Evolutionary conservation across 1,140 invertebrate species (phyloP).

Genomic region (Drepana arcuata): DNA sequence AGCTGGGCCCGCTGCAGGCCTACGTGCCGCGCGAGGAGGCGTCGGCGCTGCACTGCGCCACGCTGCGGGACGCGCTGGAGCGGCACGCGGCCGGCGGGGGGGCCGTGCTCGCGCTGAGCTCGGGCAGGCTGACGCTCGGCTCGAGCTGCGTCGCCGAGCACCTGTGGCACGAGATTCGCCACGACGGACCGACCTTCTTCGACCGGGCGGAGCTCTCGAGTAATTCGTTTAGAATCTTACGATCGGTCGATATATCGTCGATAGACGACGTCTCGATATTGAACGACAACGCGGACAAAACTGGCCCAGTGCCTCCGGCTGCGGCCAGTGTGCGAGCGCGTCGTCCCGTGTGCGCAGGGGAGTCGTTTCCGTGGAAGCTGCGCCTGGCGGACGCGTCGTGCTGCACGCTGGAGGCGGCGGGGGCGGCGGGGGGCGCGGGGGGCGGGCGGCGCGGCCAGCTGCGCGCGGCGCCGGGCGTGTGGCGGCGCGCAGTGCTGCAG

Average conservation of each 20-base stretch:
- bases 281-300: too few relatives aligned
- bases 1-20: constrained; percentile 28
- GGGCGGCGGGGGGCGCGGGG: constrained; percentile 1
- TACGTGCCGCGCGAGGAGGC: constrained; percentile 29
- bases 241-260: too few relatives aligned
- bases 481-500: constrained; percentile 29
- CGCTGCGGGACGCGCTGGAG: constrained; percentile 36
- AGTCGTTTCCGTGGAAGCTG: constrained; percentile 51
- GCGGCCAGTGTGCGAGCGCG: too few relatives aligned
- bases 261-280: too few relatives aligned
- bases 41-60: constrained; percentile 28
- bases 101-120: constrained; percentile 30
- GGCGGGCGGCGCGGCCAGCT: constrained; percentile 21
- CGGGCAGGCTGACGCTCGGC: constrained; percentile 28
- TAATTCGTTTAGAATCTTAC: too few relatives aligned
- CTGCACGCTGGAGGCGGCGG: constrained; percentile 31
- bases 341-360: constrained; percentile 10
- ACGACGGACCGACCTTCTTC: constrained; percentile 47
- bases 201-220: too few relatives aligned
- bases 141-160: constrained; percentile 27
- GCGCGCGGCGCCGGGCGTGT: constrained; percentile 7
- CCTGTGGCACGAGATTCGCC: constrained; percentile 30
- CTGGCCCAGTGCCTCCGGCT: too few relatives aligned
- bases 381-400: constrained; percentile 40
- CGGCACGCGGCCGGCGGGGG: constrained; percentile 18